phyloP scores from a whole-genome alignment of 2,888 invertebrate species.

The Lottia gigantea region DNA sequence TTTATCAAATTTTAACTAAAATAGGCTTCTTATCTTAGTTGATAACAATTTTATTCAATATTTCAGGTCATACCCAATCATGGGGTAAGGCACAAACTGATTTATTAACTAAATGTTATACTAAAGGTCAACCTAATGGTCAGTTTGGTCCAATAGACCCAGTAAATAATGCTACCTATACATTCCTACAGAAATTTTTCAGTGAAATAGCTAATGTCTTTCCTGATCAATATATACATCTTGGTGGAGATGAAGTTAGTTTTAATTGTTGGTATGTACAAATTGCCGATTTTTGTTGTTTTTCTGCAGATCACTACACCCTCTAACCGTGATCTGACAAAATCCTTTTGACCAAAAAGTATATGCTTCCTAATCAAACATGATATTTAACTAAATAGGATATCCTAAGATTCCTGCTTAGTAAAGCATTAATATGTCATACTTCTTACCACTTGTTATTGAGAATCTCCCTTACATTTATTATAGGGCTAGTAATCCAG shows the following conservation, averaged over 20 bases:
- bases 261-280: slow-evolving; percentile 58
- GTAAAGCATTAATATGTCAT: too few relatives aligned
- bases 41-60: too few relatives aligned
- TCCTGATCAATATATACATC: slow-evolving; percentile 59
- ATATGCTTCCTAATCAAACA: too few relatives aligned
- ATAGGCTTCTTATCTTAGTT: too few relatives aligned
- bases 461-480: too few relatives aligned
- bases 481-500: slow-evolving; percentile 76
- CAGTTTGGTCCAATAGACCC: slow-evolving; percentile 62
- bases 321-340: too few relatives aligned
- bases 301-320: too few relatives aligned
- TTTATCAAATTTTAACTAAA: too few relatives aligned
- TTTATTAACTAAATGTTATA: slow-evolving; percentile 56
- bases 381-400: too few relatives aligned
- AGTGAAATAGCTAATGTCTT: slow-evolving; percentile 58
- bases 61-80: slow-evolving; percentile 61
- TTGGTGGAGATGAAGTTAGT: slow-evolving; percentile 64
- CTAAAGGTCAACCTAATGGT: slow-evolving; percentile 30
- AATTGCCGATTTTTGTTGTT: too few relatives aligned
- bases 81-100: slow-evolving; percentile 62
- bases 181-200: slow-evolving; percentile 53
- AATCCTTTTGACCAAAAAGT: too few relatives aligned
- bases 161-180: slow-evolving; percentile 47
- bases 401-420: not conserved
- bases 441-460: too few relatives aligned